phyloP scores from a whole-genome alignment of 2,797 vertebrate species.

The Falco concolor region DNA sequence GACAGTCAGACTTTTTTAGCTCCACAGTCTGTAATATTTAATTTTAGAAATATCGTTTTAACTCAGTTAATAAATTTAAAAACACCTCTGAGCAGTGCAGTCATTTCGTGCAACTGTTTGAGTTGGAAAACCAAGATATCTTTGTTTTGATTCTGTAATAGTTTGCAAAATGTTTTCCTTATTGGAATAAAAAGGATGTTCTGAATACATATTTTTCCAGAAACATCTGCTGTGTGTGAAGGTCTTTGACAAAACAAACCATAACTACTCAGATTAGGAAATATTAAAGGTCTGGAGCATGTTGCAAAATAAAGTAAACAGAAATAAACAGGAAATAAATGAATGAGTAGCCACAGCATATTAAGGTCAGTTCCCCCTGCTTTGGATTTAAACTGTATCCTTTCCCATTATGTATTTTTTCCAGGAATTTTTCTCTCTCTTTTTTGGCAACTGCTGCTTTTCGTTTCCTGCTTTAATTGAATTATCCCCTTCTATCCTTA shows the following conservation, averaged over 20 bases:
- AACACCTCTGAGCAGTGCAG: background rate
- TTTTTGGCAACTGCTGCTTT: background rate
- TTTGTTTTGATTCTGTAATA: background rate
- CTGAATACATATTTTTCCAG: background rate
- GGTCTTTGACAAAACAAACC: background rate
- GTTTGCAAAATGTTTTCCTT: background rate
- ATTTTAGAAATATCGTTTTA: background rate
- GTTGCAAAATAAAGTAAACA: constrained; percentile 9
- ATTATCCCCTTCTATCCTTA: background rate
- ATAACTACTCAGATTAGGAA: background rate
- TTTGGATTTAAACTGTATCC: background rate
- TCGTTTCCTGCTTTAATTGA: background rate
- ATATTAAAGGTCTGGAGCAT: background rate
- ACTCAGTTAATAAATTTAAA: background rate
- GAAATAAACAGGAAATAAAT: constrained; percentile 40
- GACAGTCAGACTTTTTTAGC: background rate
- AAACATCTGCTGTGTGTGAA: background rate
- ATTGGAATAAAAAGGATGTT: background rate
- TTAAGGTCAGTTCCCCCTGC: background rate
- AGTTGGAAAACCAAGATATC: background rate
- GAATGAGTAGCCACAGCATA: background rate
- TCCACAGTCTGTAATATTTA: background rate
- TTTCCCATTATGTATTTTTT: background rate
- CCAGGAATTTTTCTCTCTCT: background rate
- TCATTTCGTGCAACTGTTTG: background rate